Evolutionary conservation across 2,797 vertebrate genomes (phyloP), one percentile per base, ranked within the genome.

Genomic region (Anniella stebbinsi): DNA sequence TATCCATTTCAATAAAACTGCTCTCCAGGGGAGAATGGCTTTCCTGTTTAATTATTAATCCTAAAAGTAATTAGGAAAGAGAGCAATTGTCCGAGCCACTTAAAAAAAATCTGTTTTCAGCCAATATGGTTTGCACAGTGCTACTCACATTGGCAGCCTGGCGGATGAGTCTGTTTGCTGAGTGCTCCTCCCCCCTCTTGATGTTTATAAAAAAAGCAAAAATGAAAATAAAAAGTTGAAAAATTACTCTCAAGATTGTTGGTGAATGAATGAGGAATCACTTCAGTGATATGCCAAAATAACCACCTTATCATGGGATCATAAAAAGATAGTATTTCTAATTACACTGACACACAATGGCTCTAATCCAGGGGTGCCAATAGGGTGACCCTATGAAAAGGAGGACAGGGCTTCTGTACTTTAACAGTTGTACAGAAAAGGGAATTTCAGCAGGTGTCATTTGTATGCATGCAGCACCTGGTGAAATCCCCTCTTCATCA

Each of bases 11-110:
- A 93, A 93, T 94, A 94, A 96, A 96, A 95, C 89, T 92, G 95
- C 96, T 93, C 92, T 94, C 94, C 93, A 88, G 93, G 84, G 87
- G 92, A 91, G 93, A 96, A 95, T 94, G 76, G 77, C 70, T 60
- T 91, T 96, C 92, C 94, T 94, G 92, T 93, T 94, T 95, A 92
- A 93, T 95, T 96, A 96, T 96, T 96, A 96, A 95, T 95, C 94
- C 92, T 87, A 91, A 92, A 94, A 94, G 94, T 93, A 95, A 96
- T 95, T 96, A 96, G 94, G 92, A 94, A 95, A 95, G 78, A 72
- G 90, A 95, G 91, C 92, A 93, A 95, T 94, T 94, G 94, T 90
- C 85, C 85, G 90, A 93, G 69, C 30, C 87, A 83, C 89, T 93
- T 89, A 87, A 87, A 60, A 76, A 75, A 91, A 94, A 89, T 83